Conservation (phyloP, 2,797 vertebrate species). For the Pipistrellus nathusii region DNA sequence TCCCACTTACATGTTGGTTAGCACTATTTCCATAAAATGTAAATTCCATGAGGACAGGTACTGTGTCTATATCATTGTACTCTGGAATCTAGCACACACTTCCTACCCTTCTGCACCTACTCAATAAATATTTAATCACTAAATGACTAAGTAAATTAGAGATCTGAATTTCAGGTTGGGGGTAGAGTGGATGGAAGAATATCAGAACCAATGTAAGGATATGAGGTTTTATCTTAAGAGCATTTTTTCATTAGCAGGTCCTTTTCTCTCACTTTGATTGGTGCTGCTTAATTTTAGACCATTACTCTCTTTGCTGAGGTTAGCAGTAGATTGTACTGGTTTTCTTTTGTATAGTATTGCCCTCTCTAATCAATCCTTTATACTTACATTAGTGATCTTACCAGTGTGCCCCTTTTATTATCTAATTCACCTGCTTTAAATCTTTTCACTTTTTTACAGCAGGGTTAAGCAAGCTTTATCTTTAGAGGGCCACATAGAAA, state of each 20-base stretch:
- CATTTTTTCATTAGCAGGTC: slow-evolving; percentile 2
- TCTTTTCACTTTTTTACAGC: neutral
- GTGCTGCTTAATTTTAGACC: neutral
- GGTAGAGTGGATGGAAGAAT: neutral
- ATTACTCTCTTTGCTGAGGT: neutral
- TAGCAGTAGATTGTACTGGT: neutral
- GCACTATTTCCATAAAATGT: slow-evolving; percentile 1
- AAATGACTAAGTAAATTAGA: neutral
- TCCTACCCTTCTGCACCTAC: neutral
- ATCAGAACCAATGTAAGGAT: neutral
- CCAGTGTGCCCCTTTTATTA: neutral
- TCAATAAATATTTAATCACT: slow-evolving; percentile 16
- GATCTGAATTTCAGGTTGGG: neutral
- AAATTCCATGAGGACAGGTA: neutral
- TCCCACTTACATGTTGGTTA: slow-evolving; percentile 30
- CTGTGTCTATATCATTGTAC: neutral
- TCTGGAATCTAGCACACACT: neutral
- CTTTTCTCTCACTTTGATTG: slow-evolving; percentile 14
- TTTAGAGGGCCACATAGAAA: neutral
- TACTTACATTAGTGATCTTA: slow-evolving; percentile 33
- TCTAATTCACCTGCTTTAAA: slow-evolving; percentile 47
- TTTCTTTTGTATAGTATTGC: slow-evolving; percentile 26
- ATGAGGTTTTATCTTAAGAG: neutral
- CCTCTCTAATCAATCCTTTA: neutral
- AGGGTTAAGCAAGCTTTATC: neutral